Base-by-base conservation (phyloP, 2,113 vertebrate species). In the Octodon degus region DNA sequence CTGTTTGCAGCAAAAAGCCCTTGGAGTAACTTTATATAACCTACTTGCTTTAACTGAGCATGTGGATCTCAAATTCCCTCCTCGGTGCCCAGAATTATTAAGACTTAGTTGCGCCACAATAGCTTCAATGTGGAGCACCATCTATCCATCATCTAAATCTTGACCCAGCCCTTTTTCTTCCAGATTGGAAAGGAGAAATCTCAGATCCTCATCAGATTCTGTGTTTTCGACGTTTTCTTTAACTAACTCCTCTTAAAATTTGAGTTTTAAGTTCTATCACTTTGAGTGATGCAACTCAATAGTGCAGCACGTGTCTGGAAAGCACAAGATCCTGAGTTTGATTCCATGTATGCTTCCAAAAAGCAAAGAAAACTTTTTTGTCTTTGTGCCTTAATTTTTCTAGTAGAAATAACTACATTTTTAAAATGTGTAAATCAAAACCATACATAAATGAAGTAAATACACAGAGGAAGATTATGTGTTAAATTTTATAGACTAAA, bases 21-120 rank as follows among this genome's bases (percentile, higher is more conserved):
- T 96, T 81, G 68, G 62, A 24, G 2, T 84, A 94, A 62, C 53
- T 94, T 94, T 93, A 60, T 72, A 90, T 90, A 96, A 93, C 62
- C 74, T 68, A 50, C 43, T 95, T 81, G 84, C 58, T 63, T 55
- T 81, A 89, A 55, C 55, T 96, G 76, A 91, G 6, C 84, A 32
- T 82, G 94, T 70, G 40, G 50, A 22, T 76, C 7, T 93, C 50
- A 85, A 65, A 95, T 53, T 90, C 17, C 6, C 7, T 91, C 53
- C 55, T 94, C 24, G 67, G 43, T 32, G 34, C n/a, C 32, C n/a
- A 79, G 74, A 19, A 86, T 79, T 72, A 95, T 95, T 91, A 89
- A 82, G 34, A 62, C 4, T 58, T 70, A 58, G 67, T 55, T 74
- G 30, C 68, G 30, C 30, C 17, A 55, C 24, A 58, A 1, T 87